phyloP scores from a whole-genome alignment of 1,140 invertebrate species.

The Aleiodes sp. region DNA sequence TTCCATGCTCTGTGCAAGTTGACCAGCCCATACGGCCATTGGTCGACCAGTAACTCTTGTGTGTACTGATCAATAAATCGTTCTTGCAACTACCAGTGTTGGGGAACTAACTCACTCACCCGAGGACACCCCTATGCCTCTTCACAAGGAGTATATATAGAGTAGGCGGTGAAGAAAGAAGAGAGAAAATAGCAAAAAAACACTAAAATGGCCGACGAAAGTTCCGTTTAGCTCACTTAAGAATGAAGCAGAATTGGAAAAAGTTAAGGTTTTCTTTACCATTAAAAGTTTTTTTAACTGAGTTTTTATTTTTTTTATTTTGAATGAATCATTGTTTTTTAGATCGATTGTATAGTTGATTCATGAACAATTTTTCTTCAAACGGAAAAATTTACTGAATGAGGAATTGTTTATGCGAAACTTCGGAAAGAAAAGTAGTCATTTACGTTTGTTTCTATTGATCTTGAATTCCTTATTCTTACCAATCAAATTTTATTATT shows the following conservation, averaged over 20 bases:
- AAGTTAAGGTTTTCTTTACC: conserved; percentile 15
- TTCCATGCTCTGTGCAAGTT: conserved; percentile 35
- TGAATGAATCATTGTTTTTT: neutral
- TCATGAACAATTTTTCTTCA: neutral
- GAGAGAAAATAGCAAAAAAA: conserved; percentile 6
- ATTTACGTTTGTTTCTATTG: too few relatives aligned
- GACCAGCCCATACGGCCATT: conserved; percentile 27
- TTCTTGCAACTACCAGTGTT: conserved; percentile 45
- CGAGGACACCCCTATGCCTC: conserved; percentile 13
- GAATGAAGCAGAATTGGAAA: neutral
- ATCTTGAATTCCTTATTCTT: too few relatives aligned
- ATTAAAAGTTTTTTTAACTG: conserved; percentile 33
- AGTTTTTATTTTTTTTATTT: neutral
- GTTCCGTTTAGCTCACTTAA: conserved; percentile 21
- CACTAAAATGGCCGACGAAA: conserved; percentile 29
- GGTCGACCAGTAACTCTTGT: conserved; percentile 32
- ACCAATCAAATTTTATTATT: neutral
- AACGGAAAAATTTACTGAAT: neutral
- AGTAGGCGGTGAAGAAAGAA: conserved; percentile 21
- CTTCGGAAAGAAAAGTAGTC: neutral
- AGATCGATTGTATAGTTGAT: neutral
- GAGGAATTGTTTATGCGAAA: neutral
- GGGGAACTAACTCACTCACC: conserved; percentile 12
- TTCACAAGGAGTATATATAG: conserved; percentile 7
- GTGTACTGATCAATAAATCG: conserved; percentile 63